A percentile compares a stretch with the other conserved stretches of the same genome.
Conservation (phyloP, 2,888 invertebrate genomes). For the Eurois occulta region DNA sequence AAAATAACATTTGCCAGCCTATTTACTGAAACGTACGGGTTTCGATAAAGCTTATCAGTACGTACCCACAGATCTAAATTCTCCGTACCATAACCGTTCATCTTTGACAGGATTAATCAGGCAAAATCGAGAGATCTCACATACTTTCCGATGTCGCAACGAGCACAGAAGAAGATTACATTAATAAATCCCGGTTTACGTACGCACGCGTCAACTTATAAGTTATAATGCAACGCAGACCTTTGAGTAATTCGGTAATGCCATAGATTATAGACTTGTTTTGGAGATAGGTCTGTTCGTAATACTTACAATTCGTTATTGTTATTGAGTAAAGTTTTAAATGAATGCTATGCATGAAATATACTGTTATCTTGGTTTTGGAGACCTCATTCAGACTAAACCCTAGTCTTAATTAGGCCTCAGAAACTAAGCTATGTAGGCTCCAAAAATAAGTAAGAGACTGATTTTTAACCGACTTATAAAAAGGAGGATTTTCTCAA, state of each 20-base stretch:
- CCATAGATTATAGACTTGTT: slow-evolving; percentile 61
- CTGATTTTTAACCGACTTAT: background rate
- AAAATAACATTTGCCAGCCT: background rate
- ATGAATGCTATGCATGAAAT: too few species aligned
- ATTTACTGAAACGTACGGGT: background rate
- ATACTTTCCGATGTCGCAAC: slow-evolving; percentile 31
- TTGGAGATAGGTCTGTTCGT: slow-evolving; percentile 23
- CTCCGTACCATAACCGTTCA: background rate
- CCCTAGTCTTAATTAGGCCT: background rate
- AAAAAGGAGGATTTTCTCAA: too few species aligned
- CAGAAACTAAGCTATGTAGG: background rate
- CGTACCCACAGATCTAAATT: background rate
- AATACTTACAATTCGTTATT: background rate
- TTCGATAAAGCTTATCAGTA: slow-evolving; percentile 11
- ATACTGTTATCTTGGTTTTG: too few species aligned
- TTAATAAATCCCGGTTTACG: slow-evolving; percentile 71
- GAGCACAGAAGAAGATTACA: slow-evolving; percentile 62
- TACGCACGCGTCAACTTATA: slow-evolving; percentile 72
- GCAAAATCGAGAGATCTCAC: slow-evolving; percentile 28
- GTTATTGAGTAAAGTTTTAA: background rate
- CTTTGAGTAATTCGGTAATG: slow-evolving; percentile 70
- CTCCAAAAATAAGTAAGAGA: background rate
- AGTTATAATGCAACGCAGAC: slow-evolving; percentile 77
- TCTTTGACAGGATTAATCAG: slow-evolving; percentile 12
- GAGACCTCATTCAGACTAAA: too few species aligned